Conservation (phyloP, 2,113 vertebrate genomes). For the Labeo rohita region DNA sequence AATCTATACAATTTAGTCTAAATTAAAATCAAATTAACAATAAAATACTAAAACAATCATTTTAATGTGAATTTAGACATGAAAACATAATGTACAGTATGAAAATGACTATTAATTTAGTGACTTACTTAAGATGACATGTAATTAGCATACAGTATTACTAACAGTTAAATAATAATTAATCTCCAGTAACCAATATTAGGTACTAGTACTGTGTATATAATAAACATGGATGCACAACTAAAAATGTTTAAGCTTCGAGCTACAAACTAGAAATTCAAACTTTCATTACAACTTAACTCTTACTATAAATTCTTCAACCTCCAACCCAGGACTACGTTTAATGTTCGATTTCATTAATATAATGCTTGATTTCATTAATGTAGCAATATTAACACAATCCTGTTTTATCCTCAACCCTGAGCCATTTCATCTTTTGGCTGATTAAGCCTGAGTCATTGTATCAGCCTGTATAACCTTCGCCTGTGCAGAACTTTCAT, state of each 20-base stretch:
- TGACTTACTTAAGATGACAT: neutral
- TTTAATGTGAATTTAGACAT: neutral
- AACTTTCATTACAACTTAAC: neutral
- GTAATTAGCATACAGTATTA: neutral
- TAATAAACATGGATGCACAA: neutral
- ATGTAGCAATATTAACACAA: neutral
- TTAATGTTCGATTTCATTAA: neutral
- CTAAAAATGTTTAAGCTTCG: neutral
- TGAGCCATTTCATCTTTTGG: conserved; percentile 21
- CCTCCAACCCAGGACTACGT: neutral
- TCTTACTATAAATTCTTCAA: neutral
- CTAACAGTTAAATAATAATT: neutral
- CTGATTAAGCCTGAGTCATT: conserved; percentile 33
- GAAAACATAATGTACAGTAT: neutral
- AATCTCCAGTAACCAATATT: neutral
- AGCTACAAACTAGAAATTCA: neutral
- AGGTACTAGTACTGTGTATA: neutral
- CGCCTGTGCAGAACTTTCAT: conserved; percentile 9
- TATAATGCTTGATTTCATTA: neutral
- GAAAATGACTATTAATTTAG: neutral
- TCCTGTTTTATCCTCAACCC: neutral
- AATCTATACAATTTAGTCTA: neutral
- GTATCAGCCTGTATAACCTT: conserved; percentile 22
- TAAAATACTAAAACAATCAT: neutral
- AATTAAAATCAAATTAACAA: neutral